A percentile compares a stretch with the other conserved stretches of the same genome.
Evolutionary conservation across 2,888 invertebrate species (phyloP).

Genomic region (Zygothrica quintamaculata): DNA sequence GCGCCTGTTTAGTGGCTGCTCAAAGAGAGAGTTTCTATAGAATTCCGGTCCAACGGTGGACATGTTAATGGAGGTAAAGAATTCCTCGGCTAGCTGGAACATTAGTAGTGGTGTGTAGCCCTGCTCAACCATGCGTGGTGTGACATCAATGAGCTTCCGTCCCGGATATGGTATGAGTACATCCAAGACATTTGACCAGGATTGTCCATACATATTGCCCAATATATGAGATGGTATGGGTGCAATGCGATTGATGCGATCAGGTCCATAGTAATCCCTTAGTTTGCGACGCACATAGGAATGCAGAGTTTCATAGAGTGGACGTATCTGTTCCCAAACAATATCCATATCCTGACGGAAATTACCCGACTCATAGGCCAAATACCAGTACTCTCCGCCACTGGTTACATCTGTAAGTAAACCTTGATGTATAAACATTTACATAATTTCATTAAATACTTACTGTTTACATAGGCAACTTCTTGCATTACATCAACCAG

Average conservation of each 20-base stretch:
- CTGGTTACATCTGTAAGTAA: conserved; percentile 90
- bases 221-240: conserved; percentile 94
- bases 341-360: conserved; percentile 92
- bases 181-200: conserved; percentile 93
- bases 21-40: conserved; percentile 93
- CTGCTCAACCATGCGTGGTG: conserved; percentile 92
- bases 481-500: conserved; percentile 92
- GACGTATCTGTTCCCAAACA: conserved; percentile 93
- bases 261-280: conserved; percentile 92
- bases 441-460: conserved; percentile 83
- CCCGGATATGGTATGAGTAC: conserved; percentile 94
- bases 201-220: conserved; percentile 96
- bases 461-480: conserved; percentile 92
- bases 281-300: conserved; percentile 94
- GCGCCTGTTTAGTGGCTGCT: conserved; percentile 91
- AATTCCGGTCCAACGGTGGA: conserved; percentile 93
- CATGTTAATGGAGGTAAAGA: conserved; percentile 95
- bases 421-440: no score
- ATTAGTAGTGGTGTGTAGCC: conserved; percentile 93
- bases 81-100: conserved; percentile 95
- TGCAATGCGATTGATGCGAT: conserved; percentile 91
- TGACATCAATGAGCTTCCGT: conserved; percentile 92
- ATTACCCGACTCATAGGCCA: conserved; percentile 91
- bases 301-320: conserved; percentile 94
- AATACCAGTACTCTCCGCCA: conserved; percentile 95